These are phyloP conservation scores for Lontra canadensis DNA, from an alignment of 2,113 vertebrate genomes.

Conservation along the genomic window DNA sequence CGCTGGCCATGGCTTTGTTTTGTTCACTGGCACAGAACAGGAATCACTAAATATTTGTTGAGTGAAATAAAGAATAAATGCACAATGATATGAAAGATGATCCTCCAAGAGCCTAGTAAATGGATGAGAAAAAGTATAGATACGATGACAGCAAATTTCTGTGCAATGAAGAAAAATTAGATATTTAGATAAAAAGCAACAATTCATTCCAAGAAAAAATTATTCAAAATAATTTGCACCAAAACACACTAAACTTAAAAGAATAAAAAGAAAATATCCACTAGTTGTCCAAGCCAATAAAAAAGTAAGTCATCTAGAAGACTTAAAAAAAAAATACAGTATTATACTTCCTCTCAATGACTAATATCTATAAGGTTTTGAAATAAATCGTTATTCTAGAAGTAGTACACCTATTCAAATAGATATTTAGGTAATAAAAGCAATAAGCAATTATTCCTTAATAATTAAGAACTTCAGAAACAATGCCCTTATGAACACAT, in stretches of 20 bases:
- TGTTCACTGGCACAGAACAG: neutral
- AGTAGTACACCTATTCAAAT: neutral
- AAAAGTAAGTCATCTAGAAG: neutral
- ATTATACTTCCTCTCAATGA: neutral
- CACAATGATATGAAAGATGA: neutral
- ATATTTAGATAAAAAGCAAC: constrained; percentile 8
- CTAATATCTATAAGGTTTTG: neutral
- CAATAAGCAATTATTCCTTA: neutral
- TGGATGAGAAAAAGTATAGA: neutral
- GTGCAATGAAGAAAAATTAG: neutral
- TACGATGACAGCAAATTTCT: neutral
- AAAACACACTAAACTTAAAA: neutral
- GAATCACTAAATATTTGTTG: neutral
- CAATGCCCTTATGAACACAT: neutral
- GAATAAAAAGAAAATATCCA: neutral
- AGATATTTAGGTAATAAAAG: constrained; percentile 29
- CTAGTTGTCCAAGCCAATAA: neutral
- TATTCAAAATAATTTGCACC: neutral
- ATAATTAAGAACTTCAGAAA: constrained; percentile 24
- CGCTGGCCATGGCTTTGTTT: neutral
- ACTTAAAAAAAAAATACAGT: neutral
- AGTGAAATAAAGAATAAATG: constrained; percentile 8
- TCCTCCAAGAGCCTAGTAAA: neutral
- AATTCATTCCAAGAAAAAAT: constrained; percentile 20
- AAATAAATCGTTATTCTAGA: constrained; percentile 3